phyloP scores from a whole-genome alignment of 2,113 vertebrate genomes.

The Junco hyemalis region DNA sequence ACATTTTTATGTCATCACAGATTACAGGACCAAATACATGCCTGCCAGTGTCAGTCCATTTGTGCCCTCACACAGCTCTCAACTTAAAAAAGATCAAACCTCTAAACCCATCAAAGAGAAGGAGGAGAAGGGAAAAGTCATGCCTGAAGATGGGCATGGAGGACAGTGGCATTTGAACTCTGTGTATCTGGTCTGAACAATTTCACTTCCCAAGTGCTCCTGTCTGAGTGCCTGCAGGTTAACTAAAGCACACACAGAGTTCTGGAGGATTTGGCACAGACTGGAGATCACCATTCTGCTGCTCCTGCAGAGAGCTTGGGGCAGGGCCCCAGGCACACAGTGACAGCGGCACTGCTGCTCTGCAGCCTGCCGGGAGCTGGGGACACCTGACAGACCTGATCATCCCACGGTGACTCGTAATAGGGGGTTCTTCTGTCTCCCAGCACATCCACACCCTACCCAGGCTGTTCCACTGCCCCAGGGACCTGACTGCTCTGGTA shows the following conservation, averaged over 20 bases:
- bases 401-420: fast-evolving
- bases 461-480: background rate
- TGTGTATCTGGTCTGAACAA: background rate
- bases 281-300: background rate
- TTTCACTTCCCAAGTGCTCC: background rate
- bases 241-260: background rate
- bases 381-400: background rate
- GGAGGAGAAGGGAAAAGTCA: background rate
- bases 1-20: background rate
- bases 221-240: background rate
- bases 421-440: background rate
- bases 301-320: background rate
- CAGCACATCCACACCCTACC: background rate
- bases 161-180: background rate
- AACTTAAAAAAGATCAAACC: background rate
- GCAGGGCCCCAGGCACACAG: background rate
- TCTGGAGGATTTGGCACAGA: background rate
- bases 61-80: background rate
- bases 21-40: background rate
- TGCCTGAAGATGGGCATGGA: background rate
- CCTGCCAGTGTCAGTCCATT: background rate
- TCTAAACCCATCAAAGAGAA: background rate
- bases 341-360: background rate
- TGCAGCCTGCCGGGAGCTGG: background rate
- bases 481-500: background rate